Evolutionary conservation across 2,888 invertebrate genomes (phyloP).

Genomic region (Pegoplata infirma): DNA sequence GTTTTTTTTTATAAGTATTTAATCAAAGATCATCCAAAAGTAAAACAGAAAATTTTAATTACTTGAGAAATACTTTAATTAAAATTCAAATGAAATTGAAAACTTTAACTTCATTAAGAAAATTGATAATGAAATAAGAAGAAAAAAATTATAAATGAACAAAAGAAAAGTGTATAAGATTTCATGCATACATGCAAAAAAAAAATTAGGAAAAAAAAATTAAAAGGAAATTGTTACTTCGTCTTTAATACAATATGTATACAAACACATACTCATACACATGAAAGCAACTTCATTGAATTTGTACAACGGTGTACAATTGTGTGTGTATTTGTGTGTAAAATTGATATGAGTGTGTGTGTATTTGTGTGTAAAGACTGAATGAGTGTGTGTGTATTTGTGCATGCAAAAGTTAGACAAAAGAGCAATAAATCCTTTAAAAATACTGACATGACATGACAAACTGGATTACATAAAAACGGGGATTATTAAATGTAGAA

Average conservation of each 20-base stretch:
- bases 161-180: background rate
- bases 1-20: background rate
- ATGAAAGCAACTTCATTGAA: conserved; percentile 1
- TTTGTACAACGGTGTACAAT: background rate
- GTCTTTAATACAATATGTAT: background rate
- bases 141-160: too few species aligned
- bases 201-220: background rate
- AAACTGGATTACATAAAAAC: conserved; percentile 74
- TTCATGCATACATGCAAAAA: background rate
- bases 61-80: background rate
- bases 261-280: background rate
- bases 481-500: conserved; percentile 63
- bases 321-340: background rate
- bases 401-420: conserved; percentile 30
- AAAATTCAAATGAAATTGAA: background rate
- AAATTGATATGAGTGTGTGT: background rate
- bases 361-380: conserved; percentile 9
- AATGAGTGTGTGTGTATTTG: conserved; percentile 2
- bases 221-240: background rate
- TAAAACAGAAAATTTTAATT: background rate
- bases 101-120: background rate
- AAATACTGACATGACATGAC: conserved; percentile 76
- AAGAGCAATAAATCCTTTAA: conserved; percentile 74
- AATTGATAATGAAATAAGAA: background rate
- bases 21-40: background rate